A percentile compares a stretch with the other conserved stretches of the same genome.
Evolutionary conservation across 1,140 invertebrate species (phyloP).

Genomic region (Aphelenchoides besseyi): DNA sequence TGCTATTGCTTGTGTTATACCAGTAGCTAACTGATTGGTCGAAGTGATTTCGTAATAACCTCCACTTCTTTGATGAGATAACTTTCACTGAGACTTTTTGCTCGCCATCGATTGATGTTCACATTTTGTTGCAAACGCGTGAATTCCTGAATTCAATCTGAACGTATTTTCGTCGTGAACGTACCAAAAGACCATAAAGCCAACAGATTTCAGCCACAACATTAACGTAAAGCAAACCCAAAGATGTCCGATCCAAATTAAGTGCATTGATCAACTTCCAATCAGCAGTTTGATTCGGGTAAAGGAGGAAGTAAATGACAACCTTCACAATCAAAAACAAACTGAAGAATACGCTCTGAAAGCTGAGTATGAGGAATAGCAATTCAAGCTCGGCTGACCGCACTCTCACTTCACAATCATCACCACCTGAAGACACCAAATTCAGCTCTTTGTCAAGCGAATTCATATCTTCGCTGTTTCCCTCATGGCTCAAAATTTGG

Average conservation of each 20-base stretch:
- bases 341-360: background rate
- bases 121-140: background rate
- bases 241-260: slow-evolving; percentile 7
- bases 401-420: background rate
- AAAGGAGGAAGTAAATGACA: background rate
- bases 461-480: background rate
- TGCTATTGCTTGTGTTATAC: slow-evolving; percentile 1
- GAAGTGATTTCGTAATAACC: background rate
- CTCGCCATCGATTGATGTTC: background rate
- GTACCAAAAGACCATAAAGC: background rate
- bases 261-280: background rate
- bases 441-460: background rate
- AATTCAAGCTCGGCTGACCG: too few relatives aligned
- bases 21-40: background rate
- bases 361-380: too few relatives aligned
- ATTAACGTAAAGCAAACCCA: background rate
- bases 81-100: background rate
- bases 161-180: background rate
- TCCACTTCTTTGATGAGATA: background rate
- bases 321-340: background rate
- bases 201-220: slow-evolving; percentile 13
- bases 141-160: background rate
- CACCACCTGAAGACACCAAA: background rate
- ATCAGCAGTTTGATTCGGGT: background rate
- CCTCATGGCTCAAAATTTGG: background rate